A percentile compares a stretch with the other conserved stretches of the same genome.
phyloP scores from a whole-genome alignment of 2,113 vertebrate genomes.

The Oenanthe melanoleuca region DNA sequence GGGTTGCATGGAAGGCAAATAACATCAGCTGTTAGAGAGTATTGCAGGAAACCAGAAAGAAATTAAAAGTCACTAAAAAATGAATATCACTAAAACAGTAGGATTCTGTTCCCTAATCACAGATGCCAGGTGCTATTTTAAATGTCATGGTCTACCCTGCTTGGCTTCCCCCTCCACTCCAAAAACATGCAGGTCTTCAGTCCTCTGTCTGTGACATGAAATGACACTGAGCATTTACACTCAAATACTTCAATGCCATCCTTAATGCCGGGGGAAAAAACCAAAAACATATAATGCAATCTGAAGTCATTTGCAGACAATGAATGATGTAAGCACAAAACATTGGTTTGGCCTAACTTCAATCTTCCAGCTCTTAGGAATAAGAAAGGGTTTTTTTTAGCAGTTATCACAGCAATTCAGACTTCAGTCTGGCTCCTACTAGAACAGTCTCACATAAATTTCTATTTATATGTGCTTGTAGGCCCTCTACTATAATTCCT shows the following conservation, averaged over 20 bases:
- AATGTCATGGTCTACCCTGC: background rate
- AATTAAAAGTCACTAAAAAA: background rate
- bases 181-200: background rate
- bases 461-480: background rate
- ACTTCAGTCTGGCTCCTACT: background rate
- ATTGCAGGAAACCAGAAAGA: background rate
- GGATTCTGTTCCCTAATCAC: background rate
- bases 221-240: background rate
- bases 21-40: background rate
- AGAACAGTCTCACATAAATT: background rate
- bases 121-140: background rate
- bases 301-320: background rate
- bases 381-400: background rate
- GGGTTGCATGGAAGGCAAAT: background rate
- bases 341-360: background rate
- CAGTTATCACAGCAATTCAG: background rate
- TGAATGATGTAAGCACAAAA: background rate
- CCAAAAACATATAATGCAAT: rapidly evolving
- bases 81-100: background rate
- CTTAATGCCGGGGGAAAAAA: background rate
- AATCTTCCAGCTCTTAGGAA: background rate
- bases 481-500: background rate
- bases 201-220: background rate
- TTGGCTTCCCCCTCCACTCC: background rate
- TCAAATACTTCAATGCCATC: background rate